These are phyloP conservation scores for Amblyteles armatorius DNA, from an alignment of 2,888 invertebrate species.

Conservation along the genomic window DNA sequence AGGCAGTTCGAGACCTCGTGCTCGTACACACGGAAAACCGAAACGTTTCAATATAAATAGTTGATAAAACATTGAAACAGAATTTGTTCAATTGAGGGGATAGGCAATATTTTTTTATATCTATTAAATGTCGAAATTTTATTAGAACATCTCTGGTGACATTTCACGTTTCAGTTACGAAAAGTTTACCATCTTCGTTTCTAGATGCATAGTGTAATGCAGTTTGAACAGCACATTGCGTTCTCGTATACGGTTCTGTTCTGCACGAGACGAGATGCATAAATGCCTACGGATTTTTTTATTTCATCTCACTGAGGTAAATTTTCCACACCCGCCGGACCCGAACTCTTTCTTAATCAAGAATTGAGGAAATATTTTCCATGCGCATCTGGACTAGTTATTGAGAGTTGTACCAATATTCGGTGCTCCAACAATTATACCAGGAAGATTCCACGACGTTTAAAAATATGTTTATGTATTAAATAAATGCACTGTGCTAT, in stretches of 20 bases:
- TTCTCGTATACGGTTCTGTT: too few relatives aligned
- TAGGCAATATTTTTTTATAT: neutral
- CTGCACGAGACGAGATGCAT: too few relatives aligned
- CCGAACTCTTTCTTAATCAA: too few relatives aligned
- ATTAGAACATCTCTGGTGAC: neutral
- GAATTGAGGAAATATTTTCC: neutral
- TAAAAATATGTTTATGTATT: neutral
- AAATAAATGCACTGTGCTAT: constrained; percentile 5
- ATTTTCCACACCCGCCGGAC: too few relatives aligned
- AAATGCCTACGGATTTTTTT: too few relatives aligned
- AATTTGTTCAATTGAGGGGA: neutral
- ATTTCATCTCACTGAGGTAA: too few relatives aligned
- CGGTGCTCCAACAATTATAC: neutral
- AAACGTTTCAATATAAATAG: too few relatives aligned
- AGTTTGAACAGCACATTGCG: too few relatives aligned
- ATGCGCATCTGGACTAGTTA: neutral
- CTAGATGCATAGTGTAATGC: neutral
- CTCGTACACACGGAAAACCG: neutral
- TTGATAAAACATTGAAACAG: neutral
- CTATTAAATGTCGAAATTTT: neutral
- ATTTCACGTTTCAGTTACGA: neutral
- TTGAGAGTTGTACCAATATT: neutral
- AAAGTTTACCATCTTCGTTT: neutral
- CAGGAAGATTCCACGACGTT: neutral
- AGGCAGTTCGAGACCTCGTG: too few relatives aligned